Percentiles rank a stretch among this genome's conserved stretches.
Evolutionary conservation across 2,888 invertebrate genomes (phyloP).

Genomic region (Leptinotarsa tumamoca): DNA sequence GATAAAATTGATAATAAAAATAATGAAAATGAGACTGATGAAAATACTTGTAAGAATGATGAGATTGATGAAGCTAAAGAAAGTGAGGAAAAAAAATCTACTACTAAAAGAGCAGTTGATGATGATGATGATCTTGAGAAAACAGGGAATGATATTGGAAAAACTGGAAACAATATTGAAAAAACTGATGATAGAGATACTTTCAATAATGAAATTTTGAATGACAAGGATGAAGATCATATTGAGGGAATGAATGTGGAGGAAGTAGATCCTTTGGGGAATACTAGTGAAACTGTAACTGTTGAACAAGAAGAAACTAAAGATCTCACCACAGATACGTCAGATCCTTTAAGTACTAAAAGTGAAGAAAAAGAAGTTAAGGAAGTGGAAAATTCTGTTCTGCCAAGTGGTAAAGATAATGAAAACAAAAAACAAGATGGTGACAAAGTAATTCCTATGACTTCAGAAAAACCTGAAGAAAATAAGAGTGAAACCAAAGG

Average conservation of each 20-base stretch:
- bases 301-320: constrained; percentile 21
- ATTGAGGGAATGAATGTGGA: constrained; percentile 6
- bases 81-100: neutral
- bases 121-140: constrained; percentile 11
- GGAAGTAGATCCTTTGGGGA: constrained; percentile 3
- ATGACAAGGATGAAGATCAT: neutral
- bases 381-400: neutral
- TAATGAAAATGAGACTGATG: constrained; percentile 14
- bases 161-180: neutral
- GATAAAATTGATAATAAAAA: constrained; percentile 9
- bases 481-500: neutral
- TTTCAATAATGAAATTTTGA: neutral
- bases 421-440: constrained; percentile 14
- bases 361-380: constrained; percentile 8
- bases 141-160: neutral
- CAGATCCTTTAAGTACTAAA: constrained; percentile 1
- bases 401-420: neutral
- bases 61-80: constrained; percentile 24
- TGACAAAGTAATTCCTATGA: neutral
- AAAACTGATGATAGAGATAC: constrained; percentile 1
- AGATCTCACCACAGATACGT: neutral
- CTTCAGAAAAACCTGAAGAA: constrained; percentile 1
- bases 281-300: neutral
- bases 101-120: neutral
- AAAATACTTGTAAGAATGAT: constrained; percentile 14